Evolutionary conservation across 1,140 invertebrate genomes (phyloP).

Genomic region (Heliconius himera): DNA sequence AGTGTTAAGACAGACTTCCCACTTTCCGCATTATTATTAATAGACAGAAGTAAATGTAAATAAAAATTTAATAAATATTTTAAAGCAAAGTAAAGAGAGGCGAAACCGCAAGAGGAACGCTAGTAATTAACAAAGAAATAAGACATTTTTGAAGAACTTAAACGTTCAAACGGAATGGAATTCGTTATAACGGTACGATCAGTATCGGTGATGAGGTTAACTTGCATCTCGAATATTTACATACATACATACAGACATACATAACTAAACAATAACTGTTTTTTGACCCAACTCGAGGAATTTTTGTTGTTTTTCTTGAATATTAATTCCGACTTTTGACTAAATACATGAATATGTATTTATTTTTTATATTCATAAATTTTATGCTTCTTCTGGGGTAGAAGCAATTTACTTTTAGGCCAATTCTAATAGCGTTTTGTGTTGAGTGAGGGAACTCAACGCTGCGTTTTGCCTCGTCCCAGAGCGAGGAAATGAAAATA

Average conservation of each 20-base stretch:
- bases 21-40: no score
- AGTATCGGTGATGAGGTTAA: constrained; percentile 14
- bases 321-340: not conserved
- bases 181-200: constrained; percentile 20
- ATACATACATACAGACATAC: constrained; percentile 14
- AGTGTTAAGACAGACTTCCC: no score
- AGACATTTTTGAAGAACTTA: not conserved
- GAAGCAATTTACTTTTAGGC: no score
- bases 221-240: constrained; percentile 33
- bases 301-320: not conserved
- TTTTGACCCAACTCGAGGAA: constrained; percentile 1
- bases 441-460: no score
- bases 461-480: no score
- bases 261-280: constrained; percentile 18
- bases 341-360: not conserved
- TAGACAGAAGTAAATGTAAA: no score
- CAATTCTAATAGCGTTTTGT: no score
- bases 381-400: not conserved
- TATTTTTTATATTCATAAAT: not conserved
- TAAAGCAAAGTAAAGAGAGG: no score
- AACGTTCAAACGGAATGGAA: constrained; percentile 18
- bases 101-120: no score
- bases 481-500: no score
- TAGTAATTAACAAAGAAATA: not conserved
- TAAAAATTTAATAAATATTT: no score